Percentiles rank a stretch among this genome's conserved stretches.
phyloP scores from a whole-genome alignment of 2,797 vertebrate genomes.

The Spheniscus humboldti region DNA sequence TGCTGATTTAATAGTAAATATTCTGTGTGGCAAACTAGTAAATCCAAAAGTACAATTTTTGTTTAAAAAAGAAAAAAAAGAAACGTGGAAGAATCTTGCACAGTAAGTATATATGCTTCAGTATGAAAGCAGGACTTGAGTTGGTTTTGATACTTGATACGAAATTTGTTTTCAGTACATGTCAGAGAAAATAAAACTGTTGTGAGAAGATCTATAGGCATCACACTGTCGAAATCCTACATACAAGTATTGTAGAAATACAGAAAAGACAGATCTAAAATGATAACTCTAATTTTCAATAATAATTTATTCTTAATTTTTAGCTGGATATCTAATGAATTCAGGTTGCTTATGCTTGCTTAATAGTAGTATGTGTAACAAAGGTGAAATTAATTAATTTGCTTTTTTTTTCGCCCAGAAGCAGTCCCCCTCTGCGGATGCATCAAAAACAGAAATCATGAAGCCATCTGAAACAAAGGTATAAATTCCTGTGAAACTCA shows the following conservation, averaged over 20 bases:
- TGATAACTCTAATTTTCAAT: neutral
- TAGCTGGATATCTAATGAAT: neutral
- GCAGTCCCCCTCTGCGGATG: neutral
- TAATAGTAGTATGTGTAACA: neutral
- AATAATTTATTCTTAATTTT: neutral
- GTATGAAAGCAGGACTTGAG: neutral
- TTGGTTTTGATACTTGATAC: neutral
- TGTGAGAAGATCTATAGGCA: neutral
- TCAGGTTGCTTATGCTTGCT: neutral
- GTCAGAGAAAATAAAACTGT: neutral
- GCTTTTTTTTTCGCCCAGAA: neutral
- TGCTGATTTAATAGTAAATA: neutral
- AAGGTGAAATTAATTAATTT: neutral
- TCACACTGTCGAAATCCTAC: neutral
- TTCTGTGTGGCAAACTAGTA: neutral
- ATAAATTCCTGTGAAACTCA: neutral
- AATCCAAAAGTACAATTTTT: neutral
- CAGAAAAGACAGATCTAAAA: neutral
- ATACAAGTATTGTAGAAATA: neutral
- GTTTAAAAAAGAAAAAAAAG: neutral
- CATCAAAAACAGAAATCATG: slow-evolving; percentile 38
- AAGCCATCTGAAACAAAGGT: slow-evolving; percentile 70
- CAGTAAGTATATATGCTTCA: neutral
- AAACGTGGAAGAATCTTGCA: neutral
- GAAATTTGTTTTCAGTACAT: neutral